Base-by-base conservation (phyloP, 2,888 invertebrate genomes). In the Lasioglossum calceatum region DNA sequence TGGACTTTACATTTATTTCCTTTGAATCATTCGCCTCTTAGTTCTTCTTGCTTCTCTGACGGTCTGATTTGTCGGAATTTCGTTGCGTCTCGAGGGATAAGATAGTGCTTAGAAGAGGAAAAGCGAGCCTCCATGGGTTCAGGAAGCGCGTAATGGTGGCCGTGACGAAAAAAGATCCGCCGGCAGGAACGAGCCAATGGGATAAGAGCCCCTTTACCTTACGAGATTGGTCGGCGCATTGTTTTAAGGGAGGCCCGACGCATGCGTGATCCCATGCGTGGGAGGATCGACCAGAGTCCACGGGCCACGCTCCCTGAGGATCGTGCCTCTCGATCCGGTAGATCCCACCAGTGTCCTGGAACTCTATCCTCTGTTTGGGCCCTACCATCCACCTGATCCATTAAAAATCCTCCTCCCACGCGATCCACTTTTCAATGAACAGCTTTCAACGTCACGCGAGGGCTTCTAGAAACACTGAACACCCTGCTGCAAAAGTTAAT, bases 211-310 rank as follows among this genome's bases (percentile, higher is more conserved):
- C 93, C 93, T 94, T 94, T 95, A 94, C 95, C 94, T 94, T 93
- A 89, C 91, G 91, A 95, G 95, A 95, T 95, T 95, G 95, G 95
- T 94, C 93, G 94, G 89, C 92, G 93, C 92, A 94, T 95, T 95
- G 95, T 95, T 95, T 95, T 91, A 92, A 94, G 94, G 94, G 93
- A 93, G 94, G 94, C 94, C 90, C 91, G 86, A 93, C 95, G 95
- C 95, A 94, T 95, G 95, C 95, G 95, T 92, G 86, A 84, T 88
- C 75, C 77, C 87, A 81, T 92, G 92, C 93, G 94, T 94, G 93
- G 94, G 94, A 94, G 94, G 94, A 93, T 79, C 94, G 90, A 91
- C 92, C 92, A 92, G 88, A 92, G 92, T 84, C 80, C 86, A 88
- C 80, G 86, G 78, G 81, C 87, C 85, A 81, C 76, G 86, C 50